Evolutionary conservation across 2,888 invertebrate species (phyloP).

Genomic region (Apodemia duryi): DNA sequence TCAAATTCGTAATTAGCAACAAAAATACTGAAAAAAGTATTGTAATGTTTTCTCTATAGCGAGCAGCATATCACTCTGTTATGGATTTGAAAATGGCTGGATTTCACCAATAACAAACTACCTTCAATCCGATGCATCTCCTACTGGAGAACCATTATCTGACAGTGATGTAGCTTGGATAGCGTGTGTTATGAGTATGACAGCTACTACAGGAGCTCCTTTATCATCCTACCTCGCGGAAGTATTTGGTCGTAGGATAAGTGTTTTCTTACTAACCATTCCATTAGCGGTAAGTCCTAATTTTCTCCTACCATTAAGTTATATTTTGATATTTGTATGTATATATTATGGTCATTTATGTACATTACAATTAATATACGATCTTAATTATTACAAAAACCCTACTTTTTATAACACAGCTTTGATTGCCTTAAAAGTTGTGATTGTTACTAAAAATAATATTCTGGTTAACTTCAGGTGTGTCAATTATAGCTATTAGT

Average conservation of each 20-base stretch:
- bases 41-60: slow-evolving; percentile 40
- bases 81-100: slow-evolving; percentile 59
- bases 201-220: slow-evolving; percentile 53
- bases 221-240: slow-evolving; percentile 57
- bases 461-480: too few relatives aligned
- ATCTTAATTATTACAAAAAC: too few relatives aligned
- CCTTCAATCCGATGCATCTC: slow-evolving; percentile 45
- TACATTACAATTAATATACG: too few relatives aligned
- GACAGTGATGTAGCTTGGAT: slow-evolving; percentile 53
- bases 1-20: too few relatives aligned
- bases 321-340: too few relatives aligned
- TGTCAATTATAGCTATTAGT: too few relatives aligned
- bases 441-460: too few relatives aligned
- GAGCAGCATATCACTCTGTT: slow-evolving; percentile 50
- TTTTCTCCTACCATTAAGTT: background rate
- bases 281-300: slow-evolving; percentile 54
- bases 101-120: slow-evolving; percentile 55
- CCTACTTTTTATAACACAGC: too few relatives aligned
- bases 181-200: slow-evolving; percentile 53
- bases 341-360: too few relatives aligned
- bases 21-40: too few relatives aligned
- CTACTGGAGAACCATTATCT: slow-evolving; percentile 44
- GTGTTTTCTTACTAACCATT: slow-evolving; percentile 59
- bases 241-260: slow-evolving; percentile 56
- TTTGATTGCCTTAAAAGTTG: too few relatives aligned